Evolutionary conservation across 2,113 vertebrate species (phyloP), one percentile per base, ranked within the genome.

Genomic region (Asarcornis scutulata): DNA sequence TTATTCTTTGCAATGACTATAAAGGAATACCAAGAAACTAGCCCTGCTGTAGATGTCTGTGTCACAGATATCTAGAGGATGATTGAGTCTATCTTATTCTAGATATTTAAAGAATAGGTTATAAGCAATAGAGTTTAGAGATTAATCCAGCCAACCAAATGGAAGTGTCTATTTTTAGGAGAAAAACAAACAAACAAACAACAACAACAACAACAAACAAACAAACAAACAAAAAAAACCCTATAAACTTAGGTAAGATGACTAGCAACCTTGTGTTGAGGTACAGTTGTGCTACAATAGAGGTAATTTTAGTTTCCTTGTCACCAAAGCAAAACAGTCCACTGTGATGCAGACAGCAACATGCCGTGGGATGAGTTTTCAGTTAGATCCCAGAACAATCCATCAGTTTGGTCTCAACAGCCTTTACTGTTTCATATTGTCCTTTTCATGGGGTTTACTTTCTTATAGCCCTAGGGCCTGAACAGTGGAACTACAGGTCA

Each of bases 21-120:
- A 96, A 95, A 89, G 46, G 60, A 92, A 91, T 78, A 84, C 68
- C 78, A 92, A 92, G 95, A 84, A 93, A 92, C 88, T 89, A 85
- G 23, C 42, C 58, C 62, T 73, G 60, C 58, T 95, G 62, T 86
- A 93, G 79, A 84, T 84, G 77, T 82, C 91, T 92, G 89, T 81
- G 89, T 93, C 71, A 68, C 56, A 95, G 83, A 44, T 93, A 94
- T 87, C 83, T 68, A 68, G 10, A 75, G 44, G 36, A 81, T 91
- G 91, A 96, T 64, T 89, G 83, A 95, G 95, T 97, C 90, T 78
- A 91, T 91, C 59, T 77, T 88, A 44, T 52, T 90, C 92, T 68
- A 73, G 73, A 79, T 48, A 69, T 86, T 93, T 82, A 72, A 92
- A 86, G 60, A 81, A 23, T 78, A 56, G 42, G 40, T 84, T 87